Evolutionary conservation across 1,140 invertebrate species (phyloP).

Genomic region (Neodiprion pinetum): DNA sequence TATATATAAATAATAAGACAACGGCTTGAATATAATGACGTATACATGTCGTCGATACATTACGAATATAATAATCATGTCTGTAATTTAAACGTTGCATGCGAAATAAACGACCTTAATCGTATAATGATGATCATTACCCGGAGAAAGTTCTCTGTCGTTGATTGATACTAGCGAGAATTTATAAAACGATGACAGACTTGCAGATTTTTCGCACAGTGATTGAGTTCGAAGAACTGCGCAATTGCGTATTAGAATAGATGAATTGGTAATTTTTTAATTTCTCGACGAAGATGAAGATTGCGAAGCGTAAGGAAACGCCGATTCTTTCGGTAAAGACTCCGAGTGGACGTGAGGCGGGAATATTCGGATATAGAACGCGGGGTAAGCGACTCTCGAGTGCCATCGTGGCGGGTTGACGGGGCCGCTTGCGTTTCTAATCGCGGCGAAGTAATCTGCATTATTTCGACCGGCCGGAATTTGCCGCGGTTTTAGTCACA

Average conservation of each 20-base stretch:
- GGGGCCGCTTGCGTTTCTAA: constrained; percentile 46
- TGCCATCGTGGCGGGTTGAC: constrained; percentile 36
- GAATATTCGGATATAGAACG: constrained; percentile 30
- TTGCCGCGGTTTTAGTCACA: constrained; percentile 31
- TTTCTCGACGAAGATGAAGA: too few species aligned
- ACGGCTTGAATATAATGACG: too few species aligned
- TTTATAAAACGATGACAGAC: too few species aligned
- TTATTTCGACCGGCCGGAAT: constrained; percentile 48
- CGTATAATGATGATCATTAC: too few species aligned
- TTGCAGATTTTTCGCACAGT: not conserved
- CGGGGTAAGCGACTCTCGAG: constrained; percentile 54
- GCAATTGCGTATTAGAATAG: constrained; percentile 11
- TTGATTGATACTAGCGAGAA: too few species aligned
- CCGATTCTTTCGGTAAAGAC: constrained; percentile 36
- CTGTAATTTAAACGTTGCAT: too few species aligned
- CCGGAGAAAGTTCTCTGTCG: too few species aligned
- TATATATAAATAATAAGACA: too few species aligned
- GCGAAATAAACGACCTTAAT: too few species aligned
- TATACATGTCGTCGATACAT: too few species aligned
- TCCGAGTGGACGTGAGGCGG: too few species aligned
- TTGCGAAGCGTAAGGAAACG: constrained; percentile 28
- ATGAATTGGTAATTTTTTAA: not conserved
- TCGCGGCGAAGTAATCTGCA: constrained; percentile 53
- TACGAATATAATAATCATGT: too few species aligned
- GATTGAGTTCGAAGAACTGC: constrained; percentile 22